Percentiles rank a stretch among this genome's conserved stretches.
Conservation (phyloP, 35 echinoderm and acorn worm species). For the Diadema setosum region DNA sequence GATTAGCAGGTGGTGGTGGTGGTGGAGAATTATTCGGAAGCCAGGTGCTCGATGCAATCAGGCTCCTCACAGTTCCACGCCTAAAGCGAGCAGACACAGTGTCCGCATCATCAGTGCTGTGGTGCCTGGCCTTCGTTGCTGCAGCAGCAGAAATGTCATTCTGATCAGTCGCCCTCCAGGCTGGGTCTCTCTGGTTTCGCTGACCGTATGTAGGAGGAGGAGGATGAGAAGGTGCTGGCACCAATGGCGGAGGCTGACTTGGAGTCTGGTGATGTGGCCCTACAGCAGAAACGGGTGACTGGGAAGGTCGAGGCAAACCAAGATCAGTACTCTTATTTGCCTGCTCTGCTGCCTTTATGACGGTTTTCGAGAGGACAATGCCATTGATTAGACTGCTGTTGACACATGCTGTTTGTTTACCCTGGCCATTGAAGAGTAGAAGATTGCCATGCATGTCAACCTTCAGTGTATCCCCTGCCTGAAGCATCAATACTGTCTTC, state of each 20-base stretch:
- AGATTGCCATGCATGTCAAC: constrained; percentile 46
- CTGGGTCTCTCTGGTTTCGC: background rate
- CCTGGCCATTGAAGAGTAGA: constrained; percentile 22
- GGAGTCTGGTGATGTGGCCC: background rate
- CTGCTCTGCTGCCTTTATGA: constrained; percentile 12
- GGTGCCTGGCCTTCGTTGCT: background rate
- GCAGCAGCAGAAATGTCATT: background rate
- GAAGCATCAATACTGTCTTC: constrained; percentile 44
- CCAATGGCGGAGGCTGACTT: background rate
- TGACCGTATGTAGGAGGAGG: background rate
- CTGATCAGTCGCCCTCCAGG: background rate
- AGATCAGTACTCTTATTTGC: background rate
- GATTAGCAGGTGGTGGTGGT: background rate
- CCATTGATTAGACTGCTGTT: background rate
- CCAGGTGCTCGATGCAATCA: background rate
- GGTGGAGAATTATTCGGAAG: background rate
- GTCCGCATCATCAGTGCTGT: background rate
- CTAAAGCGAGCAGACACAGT: background rate
- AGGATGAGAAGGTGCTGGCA: background rate
- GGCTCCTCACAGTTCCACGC: background rate
- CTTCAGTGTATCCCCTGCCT: constrained; percentile 50
- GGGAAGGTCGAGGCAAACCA: background rate
- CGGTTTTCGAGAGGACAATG: background rate
- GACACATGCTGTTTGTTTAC: background rate
- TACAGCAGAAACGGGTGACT: background rate